Evolutionary conservation across 2,113 vertebrate species (phyloP).

Genomic region (Coreoperca whiteheadi): DNA sequence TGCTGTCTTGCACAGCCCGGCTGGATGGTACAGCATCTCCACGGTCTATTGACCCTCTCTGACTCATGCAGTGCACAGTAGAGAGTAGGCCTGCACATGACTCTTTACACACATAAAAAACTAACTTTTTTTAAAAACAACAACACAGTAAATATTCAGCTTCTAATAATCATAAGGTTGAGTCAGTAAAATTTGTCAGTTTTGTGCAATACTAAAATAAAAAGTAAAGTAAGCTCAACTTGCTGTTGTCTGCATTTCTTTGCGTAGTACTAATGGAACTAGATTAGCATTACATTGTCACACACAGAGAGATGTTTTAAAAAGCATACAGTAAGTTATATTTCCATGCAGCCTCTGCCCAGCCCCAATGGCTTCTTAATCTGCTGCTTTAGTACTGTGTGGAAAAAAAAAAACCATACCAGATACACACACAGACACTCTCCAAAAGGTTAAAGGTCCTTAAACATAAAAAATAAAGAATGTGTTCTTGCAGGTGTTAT

Average conservation of each 20-base stretch:
- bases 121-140: background rate
- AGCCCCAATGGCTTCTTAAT: background rate
- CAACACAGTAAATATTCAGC: background rate
- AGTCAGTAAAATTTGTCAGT: background rate
- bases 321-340: background rate
- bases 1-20: slow-evolving; percentile 56
- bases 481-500: slow-evolving; percentile 10
- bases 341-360: background rate
- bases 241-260: background rate
- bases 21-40: slow-evolving; percentile 69
- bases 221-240: background rate
- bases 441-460: background rate
- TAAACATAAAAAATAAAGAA: slow-evolving; percentile 9
- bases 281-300: background rate
- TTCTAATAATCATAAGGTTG: background rate
- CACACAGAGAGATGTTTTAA: background rate
- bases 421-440: background rate
- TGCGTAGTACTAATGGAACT: background rate
- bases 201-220: background rate
- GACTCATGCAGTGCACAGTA: slow-evolving; percentile 73
- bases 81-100: slow-evolving; percentile 5
- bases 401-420: background rate
- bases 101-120: background rate
- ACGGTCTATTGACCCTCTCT: slow-evolving; percentile 77
- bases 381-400: background rate